Conservation (phyloP, 2,888 invertebrate genomes). For the Abrostola tripartita region DNA sequence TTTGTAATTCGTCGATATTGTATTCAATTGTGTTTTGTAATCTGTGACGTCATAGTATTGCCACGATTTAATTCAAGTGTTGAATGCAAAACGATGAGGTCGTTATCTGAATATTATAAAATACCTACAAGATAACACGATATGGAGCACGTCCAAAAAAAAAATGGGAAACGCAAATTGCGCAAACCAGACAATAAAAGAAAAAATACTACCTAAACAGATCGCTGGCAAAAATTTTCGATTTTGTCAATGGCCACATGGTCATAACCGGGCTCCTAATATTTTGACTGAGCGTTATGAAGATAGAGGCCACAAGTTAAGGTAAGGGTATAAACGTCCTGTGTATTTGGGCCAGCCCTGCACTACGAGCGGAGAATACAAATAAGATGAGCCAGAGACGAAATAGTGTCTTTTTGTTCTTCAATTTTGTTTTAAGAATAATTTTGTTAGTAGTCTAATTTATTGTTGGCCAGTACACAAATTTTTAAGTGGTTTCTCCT, state of each 20-base stretch:
- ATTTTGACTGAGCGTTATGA: constrained; percentile 72
- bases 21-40: too few relatives aligned
- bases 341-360: constrained; percentile 70
- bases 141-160: background rate
- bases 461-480: too few relatives aligned
- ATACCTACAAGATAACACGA: background rate
- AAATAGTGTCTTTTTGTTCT: constrained; percentile 17
- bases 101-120: background rate
- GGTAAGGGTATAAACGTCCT: constrained; percentile 71
- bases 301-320: constrained; percentile 75
- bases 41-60: too few relatives aligned
- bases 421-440: background rate
- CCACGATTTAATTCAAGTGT: too few relatives aligned
- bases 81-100: background rate
- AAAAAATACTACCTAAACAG: constrained; percentile 6
- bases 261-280: constrained; percentile 59
- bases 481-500: too few relatives aligned
- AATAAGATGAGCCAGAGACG: constrained; percentile 61
- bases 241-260: constrained; percentile 44
- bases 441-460: too few relatives aligned
- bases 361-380: constrained; percentile 68
- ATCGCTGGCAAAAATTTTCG: constrained; percentile 31
- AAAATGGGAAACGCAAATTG: constrained; percentile 18
- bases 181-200: constrained; percentile 27
- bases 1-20: too few relatives aligned